Evolutionary conservation across 2,888 invertebrate genomes (phyloP), one percentile per base, ranked within the genome.

Genomic region (Pteria penguin): DNA sequence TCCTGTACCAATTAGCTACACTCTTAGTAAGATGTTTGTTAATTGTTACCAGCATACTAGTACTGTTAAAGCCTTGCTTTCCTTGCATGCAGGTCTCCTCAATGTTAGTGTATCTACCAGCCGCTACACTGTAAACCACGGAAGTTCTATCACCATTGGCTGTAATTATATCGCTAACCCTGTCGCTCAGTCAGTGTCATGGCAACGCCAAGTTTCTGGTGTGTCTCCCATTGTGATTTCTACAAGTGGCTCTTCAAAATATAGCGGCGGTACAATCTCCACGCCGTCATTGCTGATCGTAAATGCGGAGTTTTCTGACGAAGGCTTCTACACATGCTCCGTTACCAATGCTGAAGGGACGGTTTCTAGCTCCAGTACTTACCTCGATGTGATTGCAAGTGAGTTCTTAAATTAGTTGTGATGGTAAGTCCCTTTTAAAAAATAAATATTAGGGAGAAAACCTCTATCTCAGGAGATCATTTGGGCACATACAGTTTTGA

Each of bases 161-260:
- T 76, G 76, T 58, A 68, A 67, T 14, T 71, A 71, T 11, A 31
- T 62, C 0, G 72, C 72, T n/a, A 54, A 54, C 4, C 72, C 72
- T 1, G 57, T 68, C 0, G 76, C 52, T 8, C 67, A 24, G 14
- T 36, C 36, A 22, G 63, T 76, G 4, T 45, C 11, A 3, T 76
- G 76, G 76, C 58, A 62, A 27, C 55, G 55, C 8, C 61, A 36
- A 0, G 31, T 29, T 24, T 26, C 26, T 31, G 61, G 45, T 67
- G 67, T 52, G 2, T 60, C 67, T n/a, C 60, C 54, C 27, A 18
- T 45, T 45, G 32, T 58, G 4, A 58, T 26, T 22, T 55, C 65
- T 24, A 67, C 66, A 4, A 33, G 52, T 1, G 60, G 61, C 32
- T 60, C 58, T 3, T 26, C 60, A 4, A 70, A 65, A 52, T 76